A percentile compares a stretch with the other conserved stretches of the same genome.
Evolutionary conservation across 2,888 invertebrate species (phyloP).

Genomic region (Tetheella fluctuosa): DNA sequence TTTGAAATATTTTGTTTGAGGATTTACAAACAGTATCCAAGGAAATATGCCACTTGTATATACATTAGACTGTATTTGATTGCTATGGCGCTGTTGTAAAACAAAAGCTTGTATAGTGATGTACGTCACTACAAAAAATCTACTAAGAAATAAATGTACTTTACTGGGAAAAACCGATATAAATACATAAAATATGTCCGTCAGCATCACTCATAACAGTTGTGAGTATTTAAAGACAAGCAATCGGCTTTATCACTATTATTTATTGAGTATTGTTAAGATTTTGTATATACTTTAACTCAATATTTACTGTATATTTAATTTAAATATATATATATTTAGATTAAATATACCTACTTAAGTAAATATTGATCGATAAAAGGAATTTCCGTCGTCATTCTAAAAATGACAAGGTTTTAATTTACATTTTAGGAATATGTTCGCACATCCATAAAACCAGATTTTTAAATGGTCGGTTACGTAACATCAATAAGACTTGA

Average conservation of each 20-base stretch:
- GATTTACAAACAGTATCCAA: constrained; percentile 64
- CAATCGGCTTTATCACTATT: not conserved
- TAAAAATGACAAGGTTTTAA: not conserved
- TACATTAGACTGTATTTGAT: constrained; percentile 38
- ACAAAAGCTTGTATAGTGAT: constrained; percentile 21
- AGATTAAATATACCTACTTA: too few relatives aligned
- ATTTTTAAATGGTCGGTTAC: not conserved
- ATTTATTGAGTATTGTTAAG: constrained; percentile 4
- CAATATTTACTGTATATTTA: too few relatives aligned
- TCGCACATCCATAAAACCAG: not conserved
- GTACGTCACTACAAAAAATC: too few relatives aligned
- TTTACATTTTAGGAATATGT: not conserved
- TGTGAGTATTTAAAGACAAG: too few relatives aligned
- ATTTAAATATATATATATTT: too few relatives aligned
- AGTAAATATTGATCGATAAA: not conserved
- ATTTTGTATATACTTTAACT: too few relatives aligned
- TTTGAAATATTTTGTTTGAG: constrained; percentile 59
- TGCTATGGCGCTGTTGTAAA: constrained; percentile 23
- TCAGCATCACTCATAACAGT: not conserved
- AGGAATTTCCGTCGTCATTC: not conserved
- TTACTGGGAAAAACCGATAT: not conserved
- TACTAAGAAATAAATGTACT: not conserved
- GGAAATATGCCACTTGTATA: constrained; percentile 57
- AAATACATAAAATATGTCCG: not conserved
- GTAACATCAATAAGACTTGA: not conserved